Percentiles rank a stretch among this genome's conserved stretches.
phyloP scores from a whole-genome alignment of 1,140 invertebrate species.

The Lasioglossum albipes region DNA sequence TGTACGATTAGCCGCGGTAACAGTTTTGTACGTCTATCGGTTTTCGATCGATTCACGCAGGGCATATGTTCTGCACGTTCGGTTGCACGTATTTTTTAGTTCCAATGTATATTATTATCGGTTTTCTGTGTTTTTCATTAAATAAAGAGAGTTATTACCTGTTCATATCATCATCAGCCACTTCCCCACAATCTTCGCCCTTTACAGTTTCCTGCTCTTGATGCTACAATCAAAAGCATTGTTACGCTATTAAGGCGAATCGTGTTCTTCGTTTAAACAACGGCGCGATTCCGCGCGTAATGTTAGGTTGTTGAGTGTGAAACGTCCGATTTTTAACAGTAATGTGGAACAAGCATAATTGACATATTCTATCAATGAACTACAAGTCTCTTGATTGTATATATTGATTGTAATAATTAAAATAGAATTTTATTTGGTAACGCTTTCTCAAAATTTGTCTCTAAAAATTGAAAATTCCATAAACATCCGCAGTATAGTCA shows the following conservation, averaged over 20 bases:
- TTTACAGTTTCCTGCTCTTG: conserved; percentile 32
- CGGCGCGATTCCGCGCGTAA: too few species aligned
- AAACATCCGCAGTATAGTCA: too few species aligned
- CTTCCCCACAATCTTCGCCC: conserved; percentile 9
- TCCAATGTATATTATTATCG: conserved; percentile 7
- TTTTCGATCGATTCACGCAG: neutral
- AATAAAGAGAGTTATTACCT: conserved; percentile 52
- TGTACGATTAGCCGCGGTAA: conserved; percentile 2
- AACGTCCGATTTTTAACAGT: too few species aligned
- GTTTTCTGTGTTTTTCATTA: conserved; percentile 1
- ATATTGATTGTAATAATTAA: too few species aligned
- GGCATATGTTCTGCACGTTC: conserved; percentile 47
- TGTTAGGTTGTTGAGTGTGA: too few species aligned
- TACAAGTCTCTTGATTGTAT: too few species aligned
- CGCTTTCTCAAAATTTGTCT: too few species aligned
- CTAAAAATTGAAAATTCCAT: too few species aligned
- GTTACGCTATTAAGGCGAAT: neutral
- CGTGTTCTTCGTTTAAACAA: neutral
- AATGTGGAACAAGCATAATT: too few species aligned
- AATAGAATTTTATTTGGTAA: too few species aligned
- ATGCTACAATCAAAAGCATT: conserved; percentile 34
- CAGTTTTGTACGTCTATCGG: neutral
- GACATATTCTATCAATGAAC: too few species aligned
- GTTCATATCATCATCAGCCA: conserved; percentile 26
- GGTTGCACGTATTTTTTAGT: neutral